phyloP scores from a whole-genome alignment of 2,888 invertebrate species.

The Leucophenga montana region DNA sequence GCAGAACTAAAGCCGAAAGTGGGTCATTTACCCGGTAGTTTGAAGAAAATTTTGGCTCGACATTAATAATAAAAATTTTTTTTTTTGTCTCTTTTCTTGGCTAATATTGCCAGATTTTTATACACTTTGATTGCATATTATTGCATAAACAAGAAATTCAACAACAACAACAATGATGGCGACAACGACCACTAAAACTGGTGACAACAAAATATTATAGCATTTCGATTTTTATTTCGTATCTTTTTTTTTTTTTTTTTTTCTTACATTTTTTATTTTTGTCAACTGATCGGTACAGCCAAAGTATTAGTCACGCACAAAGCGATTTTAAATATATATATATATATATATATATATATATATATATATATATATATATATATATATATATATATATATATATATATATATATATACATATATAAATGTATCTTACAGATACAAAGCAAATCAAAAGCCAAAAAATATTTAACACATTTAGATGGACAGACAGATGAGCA shows the following conservation, averaged over 20 bases:
- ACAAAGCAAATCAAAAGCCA: slow-evolving; percentile 1
- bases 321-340: slow-evolving; percentile 7
- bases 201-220: slow-evolving; percentile 26
- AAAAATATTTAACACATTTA: background rate
- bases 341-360: background rate
- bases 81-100: background rate
- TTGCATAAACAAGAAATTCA: slow-evolving; percentile 17
- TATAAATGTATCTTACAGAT: slow-evolving; percentile 1
- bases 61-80: slow-evolving; percentile 13
- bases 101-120: background rate
- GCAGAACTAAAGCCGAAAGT: slow-evolving; percentile 33
- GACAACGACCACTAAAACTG: slow-evolving; percentile 5
- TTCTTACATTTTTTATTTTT: slow-evolving; percentile 24
- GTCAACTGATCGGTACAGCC: slow-evolving; percentile 44
- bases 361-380: too few species aligned
- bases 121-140: slow-evolving; percentile 21
- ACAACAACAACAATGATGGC: slow-evolving; percentile 1
- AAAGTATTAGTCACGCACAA: slow-evolving; percentile 62
- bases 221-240: slow-evolving; percentile 6
- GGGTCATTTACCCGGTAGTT: slow-evolving; percentile 61
- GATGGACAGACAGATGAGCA: background rate
- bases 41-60: slow-evolving; percentile 8
- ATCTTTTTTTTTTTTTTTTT: slow-evolving; percentile 10
- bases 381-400: slow-evolving; percentile 3
- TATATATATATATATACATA: too few species aligned